Evolutionary conservation across 2,113 vertebrate species (phyloP), one percentile per base, ranked within the genome.

Genomic region (Psephotus haematonotus): DNA sequence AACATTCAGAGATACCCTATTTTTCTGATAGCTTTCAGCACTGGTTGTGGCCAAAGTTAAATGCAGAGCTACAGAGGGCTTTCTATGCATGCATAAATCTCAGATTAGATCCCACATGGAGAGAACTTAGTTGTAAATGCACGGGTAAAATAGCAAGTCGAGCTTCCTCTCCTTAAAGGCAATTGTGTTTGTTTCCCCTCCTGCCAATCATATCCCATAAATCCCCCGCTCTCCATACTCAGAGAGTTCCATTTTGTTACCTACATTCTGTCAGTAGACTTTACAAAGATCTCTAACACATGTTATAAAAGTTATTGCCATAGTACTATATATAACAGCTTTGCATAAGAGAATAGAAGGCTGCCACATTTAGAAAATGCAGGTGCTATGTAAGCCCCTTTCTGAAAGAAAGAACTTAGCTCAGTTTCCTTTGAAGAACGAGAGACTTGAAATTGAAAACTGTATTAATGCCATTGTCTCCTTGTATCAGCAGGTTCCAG

Each of bases 401-500:
- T 97, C 97, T 97, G 97, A 97, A 98, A 97, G 97, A 95, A 97
- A 95, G 97, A 97, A 97, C 96, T 97, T 97, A 97, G 97, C 97
- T 98, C 97, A 95, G 79, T 97, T 98, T 98, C 97, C 98, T 98
- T 98, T 98, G 98, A 98, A 98, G 98, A 98, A 98, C 97, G 96
- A 96, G 95, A 98, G 98, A 98, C 98, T 98, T 98, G 98, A 98
- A 99, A 99, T 97, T 96, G 98, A 98, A 98, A 98, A 98, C 98
- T 98, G 98, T 98, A 98, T 98, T 98, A 99, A 99, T 98, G 94
- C 98, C 98, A 97, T 97, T 98, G 98, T 98, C 98, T 98, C 98
- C 97, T 97, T 97, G 98, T 98, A 98, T 98, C 91, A 98, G 95
- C 98, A 99, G 99, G 99, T 99, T 98, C 99, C 99, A 86, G 99